phyloP scores from a whole-genome alignment of 2,113 vertebrate genomes.

The Dendropsophus ebraccatus region DNA sequence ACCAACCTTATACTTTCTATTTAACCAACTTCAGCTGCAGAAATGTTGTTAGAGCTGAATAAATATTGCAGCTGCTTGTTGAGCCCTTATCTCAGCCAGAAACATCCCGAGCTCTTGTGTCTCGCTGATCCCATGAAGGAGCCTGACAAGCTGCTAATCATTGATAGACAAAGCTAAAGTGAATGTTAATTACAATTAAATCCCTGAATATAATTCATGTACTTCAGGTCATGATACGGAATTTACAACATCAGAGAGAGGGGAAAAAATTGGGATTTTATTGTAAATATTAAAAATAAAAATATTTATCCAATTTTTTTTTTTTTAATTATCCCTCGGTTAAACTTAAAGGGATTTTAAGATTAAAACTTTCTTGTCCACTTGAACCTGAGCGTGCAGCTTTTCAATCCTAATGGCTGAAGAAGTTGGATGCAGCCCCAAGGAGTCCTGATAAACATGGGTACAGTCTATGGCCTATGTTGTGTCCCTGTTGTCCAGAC shows the following conservation, averaged over 20 bases:
- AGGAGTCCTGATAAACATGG: too few relatives aligned
- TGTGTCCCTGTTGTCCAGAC: too few relatives aligned
- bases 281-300: background rate
- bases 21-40: background rate
- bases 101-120: constrained; percentile 20
- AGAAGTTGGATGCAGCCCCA: too few relatives aligned
- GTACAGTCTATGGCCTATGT: too few relatives aligned
- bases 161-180: constrained; percentile 34
- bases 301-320: background rate
- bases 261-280: background rate
- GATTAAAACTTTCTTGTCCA: too few relatives aligned
- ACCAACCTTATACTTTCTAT: background rate
- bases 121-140: constrained; percentile 36
- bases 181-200: constrained; percentile 37
- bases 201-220: constrained; percentile 19
- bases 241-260: background rate
- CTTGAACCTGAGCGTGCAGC: too few relatives aligned
- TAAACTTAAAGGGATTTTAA: too few relatives aligned
- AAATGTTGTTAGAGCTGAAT: background rate
- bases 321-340: too few relatives aligned
- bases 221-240: background rate
- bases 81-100: constrained; percentile 44
- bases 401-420: too few relatives aligned
- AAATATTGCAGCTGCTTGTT: background rate
- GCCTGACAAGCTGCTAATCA: constrained; percentile 45